Percentiles rank a stretch among this genome's conserved stretches.
phyloP scores from a whole-genome alignment of 2,888 invertebrate species.

The Apotomis betuletana region DNA sequence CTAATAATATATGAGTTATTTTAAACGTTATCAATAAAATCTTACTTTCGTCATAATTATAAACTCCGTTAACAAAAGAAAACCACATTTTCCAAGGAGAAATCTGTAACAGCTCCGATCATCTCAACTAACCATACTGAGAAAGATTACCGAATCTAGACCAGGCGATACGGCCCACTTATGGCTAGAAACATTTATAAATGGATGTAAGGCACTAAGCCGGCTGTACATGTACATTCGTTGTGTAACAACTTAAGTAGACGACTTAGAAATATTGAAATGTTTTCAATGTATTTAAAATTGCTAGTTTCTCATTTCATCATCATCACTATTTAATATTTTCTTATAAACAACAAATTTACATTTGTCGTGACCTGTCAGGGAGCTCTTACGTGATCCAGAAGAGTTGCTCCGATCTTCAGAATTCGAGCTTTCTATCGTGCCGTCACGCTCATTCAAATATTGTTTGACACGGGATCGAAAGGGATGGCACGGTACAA shows the following conservation, averaged over 20 bases:
- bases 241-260: slow-evolving; percentile 27
- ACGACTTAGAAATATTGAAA: no score
- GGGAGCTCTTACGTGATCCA: no score
- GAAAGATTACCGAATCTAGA: slow-evolving; percentile 19
- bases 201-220: slow-evolving; percentile 16
- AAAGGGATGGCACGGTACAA: no score
- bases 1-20: background rate
- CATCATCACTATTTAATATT: no score
- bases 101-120: slow-evolving; percentile 2
- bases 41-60: background rate
- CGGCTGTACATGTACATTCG: slow-evolving; percentile 16
- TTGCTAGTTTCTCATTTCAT: no score
- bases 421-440: no score
- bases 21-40: background rate
- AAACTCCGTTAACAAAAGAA: background rate
- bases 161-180: slow-evolving; percentile 23
- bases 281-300: no score
- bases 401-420: no score
- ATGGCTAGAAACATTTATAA: slow-evolving; percentile 15
- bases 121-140: background rate
- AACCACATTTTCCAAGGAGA: slow-evolving; percentile 12
- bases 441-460: no score
- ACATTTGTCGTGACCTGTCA: no score
- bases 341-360: no score
- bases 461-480: no score